Evolutionary conservation across 2,888 invertebrate genomes (phyloP).

Genomic region (Tiphia femorata): DNA sequence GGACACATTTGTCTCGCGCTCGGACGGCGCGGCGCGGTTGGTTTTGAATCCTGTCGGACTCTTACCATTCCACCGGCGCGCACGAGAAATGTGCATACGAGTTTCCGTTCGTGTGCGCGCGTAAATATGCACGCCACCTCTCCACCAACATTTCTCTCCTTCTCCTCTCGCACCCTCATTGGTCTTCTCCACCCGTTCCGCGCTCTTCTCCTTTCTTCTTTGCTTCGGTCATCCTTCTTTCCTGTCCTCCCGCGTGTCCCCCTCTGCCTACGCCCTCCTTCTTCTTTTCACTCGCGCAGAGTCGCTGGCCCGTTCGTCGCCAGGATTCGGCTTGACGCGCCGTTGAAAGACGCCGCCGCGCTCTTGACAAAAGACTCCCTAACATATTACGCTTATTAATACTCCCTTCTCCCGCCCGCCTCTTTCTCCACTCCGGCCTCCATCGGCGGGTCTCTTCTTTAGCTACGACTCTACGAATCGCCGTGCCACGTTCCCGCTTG

Average conservation of each 20-base stretch:
- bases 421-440: background rate
- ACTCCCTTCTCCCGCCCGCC: constrained; percentile 34
- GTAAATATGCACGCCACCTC: background rate
- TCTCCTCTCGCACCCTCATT: constrained; percentile 6
- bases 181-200: background rate
- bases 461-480: background rate
- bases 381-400: constrained; percentile 67
- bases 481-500: background rate
- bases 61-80: constrained; percentile 7
- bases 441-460: background rate
- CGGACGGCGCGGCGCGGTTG: constrained; percentile 38
- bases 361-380: constrained; percentile 61
- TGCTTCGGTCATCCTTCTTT: background rate
- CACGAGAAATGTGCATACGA: background rate
- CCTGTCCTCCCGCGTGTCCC: constrained; percentile 22
- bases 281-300: constrained; percentile 38
- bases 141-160: background rate
- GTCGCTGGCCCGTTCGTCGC: too few species aligned
- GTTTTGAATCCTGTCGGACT: constrained; percentile 42
- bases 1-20: constrained; percentile 51
- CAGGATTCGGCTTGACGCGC: constrained; percentile 53
- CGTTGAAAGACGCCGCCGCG: constrained; percentile 55
- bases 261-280: constrained; percentile 16
- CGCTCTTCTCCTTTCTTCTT: constrained; percentile 11
- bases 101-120: background rate